Base-by-base conservation (phyloP, 2,797 vertebrate genomes). In the Falco columbarius region DNA sequence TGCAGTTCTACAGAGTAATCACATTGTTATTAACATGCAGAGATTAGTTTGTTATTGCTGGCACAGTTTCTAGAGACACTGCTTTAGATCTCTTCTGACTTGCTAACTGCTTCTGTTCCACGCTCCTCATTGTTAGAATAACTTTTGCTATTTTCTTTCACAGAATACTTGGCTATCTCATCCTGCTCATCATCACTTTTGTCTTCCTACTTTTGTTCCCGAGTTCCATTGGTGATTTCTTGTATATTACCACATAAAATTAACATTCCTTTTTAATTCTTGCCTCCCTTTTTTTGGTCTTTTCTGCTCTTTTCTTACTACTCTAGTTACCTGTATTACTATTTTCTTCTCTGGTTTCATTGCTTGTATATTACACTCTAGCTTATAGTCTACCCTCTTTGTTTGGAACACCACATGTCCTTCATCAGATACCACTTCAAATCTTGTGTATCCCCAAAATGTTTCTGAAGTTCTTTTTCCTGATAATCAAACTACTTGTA, bases 281-380 rank as follows among this genome's bases (percentile, higher is more conserved):
- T 75, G 10, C 22, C 29, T 32, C 21, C 15, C 15, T 27, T 59
- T 14, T 67, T 67, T 36, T 18, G 1, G 4, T 61, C 26, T 54
- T 82, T 86, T 44, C 55, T 84, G 22, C 40, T 73, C 8, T 76
- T 12, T 7, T 89, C 17, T 76, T 66, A 49, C 17, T 66, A 8
- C 12, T 62, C 4, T 9, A 14, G 2, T 86, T 81, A 61, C 9
- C 17, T 61, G 5, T 29, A 18, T 84, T 75, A 34, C 11, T 67
- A 1, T 62, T 74, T 49, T 89, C 24, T 51, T 82, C 22, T 18
- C 18, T 65, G 14, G 2, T 68, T 81, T 86, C 23, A 21, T n/a
- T 89, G 40, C 51, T 58, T 77, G 7, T 34, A 32, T 14, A 3
- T 70, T 66, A 38, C 52, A 22, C 7, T 83, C 0, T 0, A 40